These are phyloP conservation scores for Pegoplata infirma DNA, from an alignment of 2,888 invertebrate species.

Conservation along the genomic window DNA sequence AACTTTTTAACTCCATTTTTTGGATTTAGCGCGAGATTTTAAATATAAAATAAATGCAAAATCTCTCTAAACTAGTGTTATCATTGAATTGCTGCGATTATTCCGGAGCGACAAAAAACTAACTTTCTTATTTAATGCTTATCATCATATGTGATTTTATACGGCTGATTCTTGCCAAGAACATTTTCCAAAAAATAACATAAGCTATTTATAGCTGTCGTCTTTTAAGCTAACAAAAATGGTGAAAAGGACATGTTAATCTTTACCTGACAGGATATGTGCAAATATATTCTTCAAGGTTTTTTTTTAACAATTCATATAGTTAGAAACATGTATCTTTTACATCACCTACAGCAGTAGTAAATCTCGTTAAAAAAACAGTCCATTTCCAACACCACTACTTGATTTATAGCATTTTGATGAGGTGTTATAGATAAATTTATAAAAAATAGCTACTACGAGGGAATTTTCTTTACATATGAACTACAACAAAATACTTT, in stretches of 20 bases:
- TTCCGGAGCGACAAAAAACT: too few relatives aligned
- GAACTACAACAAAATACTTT: conserved; percentile 23
- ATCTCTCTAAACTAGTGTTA: too few relatives aligned
- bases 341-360: neutral
- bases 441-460: neutral
- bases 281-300: conserved; percentile 1
- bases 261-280: conserved; percentile 49
- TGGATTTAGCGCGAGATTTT: too few relatives aligned
- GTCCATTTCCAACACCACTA: conserved; percentile 5
- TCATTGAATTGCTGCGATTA: too few relatives aligned
- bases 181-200: neutral
- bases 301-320: neutral
- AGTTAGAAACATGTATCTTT: neutral
- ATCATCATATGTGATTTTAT: too few relatives aligned
- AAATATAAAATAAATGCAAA: too few relatives aligned
- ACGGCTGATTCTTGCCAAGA: too few relatives aligned
- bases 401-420: conserved; percentile 56
- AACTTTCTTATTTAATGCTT: too few relatives aligned
- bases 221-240: conserved; percentile 5
- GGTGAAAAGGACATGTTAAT: conserved; percentile 37
- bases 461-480: conserved; percentile 10
- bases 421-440: conserved; percentile 53
- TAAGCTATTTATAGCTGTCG: conserved; percentile 53
- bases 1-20: too few relatives aligned
- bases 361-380: conserved; percentile 16